Percentiles rank a stretch among this genome's conserved stretches.
Evolutionary conservation across 37 sponge, comb jelly and placozoan genomes (phyloP).

Genomic region (Trichoplax adhaerens): DNA sequence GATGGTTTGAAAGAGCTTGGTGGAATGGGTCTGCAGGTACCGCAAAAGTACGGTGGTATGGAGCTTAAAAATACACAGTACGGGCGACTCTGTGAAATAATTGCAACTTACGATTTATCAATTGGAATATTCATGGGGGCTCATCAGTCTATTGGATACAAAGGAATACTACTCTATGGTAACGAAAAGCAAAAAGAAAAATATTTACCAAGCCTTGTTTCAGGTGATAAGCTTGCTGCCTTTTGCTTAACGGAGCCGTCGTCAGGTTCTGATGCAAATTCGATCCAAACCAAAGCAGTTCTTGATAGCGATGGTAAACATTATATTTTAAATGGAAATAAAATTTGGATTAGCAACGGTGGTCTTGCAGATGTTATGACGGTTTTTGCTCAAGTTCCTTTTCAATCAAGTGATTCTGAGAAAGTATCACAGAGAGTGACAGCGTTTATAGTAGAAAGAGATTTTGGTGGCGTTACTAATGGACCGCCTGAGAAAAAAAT

Average conservation of each 20-base stretch:
- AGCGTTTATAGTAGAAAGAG: conserved; percentile 90
- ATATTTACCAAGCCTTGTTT: conserved; percentile 75
- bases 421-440: conserved; percentile 20
- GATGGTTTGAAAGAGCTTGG: conserved; percentile 67
- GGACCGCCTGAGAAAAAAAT: conserved; percentile 99
- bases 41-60: conserved; percentile 60
- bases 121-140: too few relatives aligned
- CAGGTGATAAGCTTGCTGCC: conserved; percentile 79
- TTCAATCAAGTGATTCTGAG: too few relatives aligned
- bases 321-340: conserved; percentile 88
- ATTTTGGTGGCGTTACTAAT: conserved; percentile 79
- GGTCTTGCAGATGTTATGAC: conserved; percentile 91
- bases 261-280: conserved; percentile 96
- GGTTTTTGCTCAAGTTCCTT: conserved; percentile 67
- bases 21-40: conserved; percentile 86
- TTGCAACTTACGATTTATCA: too few relatives aligned
- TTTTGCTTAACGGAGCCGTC: conserved; percentile 94
- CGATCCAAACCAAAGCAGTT: conserved; percentile 73
- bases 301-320: conserved; percentile 83
- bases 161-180: conserved; percentile 76
- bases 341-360: conserved; percentile 99
- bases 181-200: conserved; percentile 78
- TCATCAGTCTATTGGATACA: conserved; percentile 12
- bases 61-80: conserved; percentile 89
- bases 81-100: too few relatives aligned